Base-by-base conservation (phyloP, 1,140 invertebrate genomes). In the Sipha flava region DNA sequence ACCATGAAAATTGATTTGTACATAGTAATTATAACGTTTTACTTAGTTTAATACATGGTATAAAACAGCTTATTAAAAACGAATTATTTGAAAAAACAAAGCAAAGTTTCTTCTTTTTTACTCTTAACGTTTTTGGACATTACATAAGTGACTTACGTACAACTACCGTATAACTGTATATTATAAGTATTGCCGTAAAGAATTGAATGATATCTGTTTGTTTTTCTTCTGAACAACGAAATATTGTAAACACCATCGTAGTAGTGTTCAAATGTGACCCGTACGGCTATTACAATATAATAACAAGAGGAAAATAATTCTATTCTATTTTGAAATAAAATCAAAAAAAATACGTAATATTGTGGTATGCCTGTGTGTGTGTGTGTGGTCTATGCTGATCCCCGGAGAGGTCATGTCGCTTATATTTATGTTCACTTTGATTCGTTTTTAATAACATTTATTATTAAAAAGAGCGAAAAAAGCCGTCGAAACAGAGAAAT, bases 391-490 rank as follows among this genome's bases (percentile, higher is more conserved):
- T 47, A 14, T 21, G 31, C 5, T 54, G 68, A 72, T 49, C 31
- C 68, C 72, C 37, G 18, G 2, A 75, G 31, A 37, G 49, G 26
- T 75, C 72, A 54, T 26, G 31, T 52, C 7, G 9, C 18, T 31
- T 54, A 21, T 52, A 12, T 52, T 70, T 29, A 26, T 45, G 16
- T n/a, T 1, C 7, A n/a, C 29, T 73, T 21, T 40, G 72, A 75
- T 75, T 75, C 10, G 31, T 54, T 52, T 75, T 75, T 75, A 75
- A 75, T 75, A 72, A 29, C 68, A 31, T 72, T 34, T 3, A 16
- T 49, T 49, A 31, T 49, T 72, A 49, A 49, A 31, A 75, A 37
- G 6, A 47, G 16, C 14, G 21, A 23, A 43, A 66, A 66, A 43
- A 66, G 9, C 40, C 14, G 26, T 43, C 21, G 21, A 37, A 26